Percentiles rank a stretch among this genome's conserved stretches.
phyloP scores from a whole-genome alignment of 2,888 invertebrate genomes.

The Meiosimyza platycephala region DNA sequence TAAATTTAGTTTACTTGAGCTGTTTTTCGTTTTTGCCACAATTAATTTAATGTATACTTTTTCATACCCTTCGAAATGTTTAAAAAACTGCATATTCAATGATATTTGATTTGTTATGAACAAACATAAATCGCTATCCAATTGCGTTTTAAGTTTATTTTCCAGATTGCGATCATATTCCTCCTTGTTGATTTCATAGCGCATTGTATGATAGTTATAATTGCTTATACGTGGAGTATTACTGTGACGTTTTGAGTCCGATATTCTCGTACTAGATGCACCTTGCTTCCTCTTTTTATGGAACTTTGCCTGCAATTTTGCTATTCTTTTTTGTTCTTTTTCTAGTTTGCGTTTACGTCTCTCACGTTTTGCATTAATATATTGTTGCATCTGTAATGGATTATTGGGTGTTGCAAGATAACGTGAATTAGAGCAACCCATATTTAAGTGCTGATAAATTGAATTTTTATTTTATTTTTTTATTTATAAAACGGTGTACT shows the following conservation, averaged over 20 bases:
- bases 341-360: constrained; percentile 53
- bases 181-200: constrained; percentile 50
- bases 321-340: constrained; percentile 56
- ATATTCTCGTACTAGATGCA: not conserved
- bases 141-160: constrained; percentile 70
- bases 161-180: constrained; percentile 56
- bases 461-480: not conserved
- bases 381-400: constrained; percentile 58
- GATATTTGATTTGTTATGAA: constrained; percentile 83
- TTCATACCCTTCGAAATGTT: constrained; percentile 78
- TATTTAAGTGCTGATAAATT: constrained; percentile 38
- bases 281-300: constrained; percentile 45
- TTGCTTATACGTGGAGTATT: constrained; percentile 21
- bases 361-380: constrained; percentile 49
- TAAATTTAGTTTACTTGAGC: too few species aligned
- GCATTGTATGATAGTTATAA: constrained; percentile 38
- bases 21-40: too few species aligned
- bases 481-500: not conserved
- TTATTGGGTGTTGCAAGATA: constrained; percentile 50
- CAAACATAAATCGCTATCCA: constrained; percentile 73
- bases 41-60: too few species aligned
- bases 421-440: constrained; percentile 64
- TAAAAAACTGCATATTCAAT: constrained; percentile 81
- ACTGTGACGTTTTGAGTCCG: constrained; percentile 32
- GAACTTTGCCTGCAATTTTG: constrained; percentile 57